Evolutionary conservation across 2,888 invertebrate genomes (phyloP), one percentile per base, ranked within the genome.

Genomic region (Meghimatium bilineatum): DNA sequence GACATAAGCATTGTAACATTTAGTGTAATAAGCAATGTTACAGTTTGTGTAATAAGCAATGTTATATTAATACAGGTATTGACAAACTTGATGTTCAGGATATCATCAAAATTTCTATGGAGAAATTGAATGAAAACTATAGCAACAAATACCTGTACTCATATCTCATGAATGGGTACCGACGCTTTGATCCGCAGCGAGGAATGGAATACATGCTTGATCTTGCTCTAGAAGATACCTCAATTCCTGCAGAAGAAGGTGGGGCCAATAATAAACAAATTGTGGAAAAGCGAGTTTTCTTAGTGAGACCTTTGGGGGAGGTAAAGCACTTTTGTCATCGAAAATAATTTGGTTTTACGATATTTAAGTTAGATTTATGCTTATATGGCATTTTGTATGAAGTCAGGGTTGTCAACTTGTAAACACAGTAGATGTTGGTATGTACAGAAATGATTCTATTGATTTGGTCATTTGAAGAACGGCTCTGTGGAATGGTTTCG

Each of bases 121-220:
- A 90, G 23, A 87, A 88, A 49, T 85, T 93, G 23, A 90, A 91
- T 71, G 86, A 88, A 74, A 90, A 90, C 78, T 90, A 92, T 85
- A 86, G 86, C 29, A 86, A 89, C 72, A 87, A 84, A 10, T 92
- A 87, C 80, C 83, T 85, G 5, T 87, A 96, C 44, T 94, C 95
- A 29, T 88, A 89, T 63, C 90, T 94, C 6, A 67, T 93, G 20
- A 96, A 96, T 91, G 96, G 96, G 0, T 97, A 97, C 91, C 94
- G 95, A 87, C 95, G 95, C 87, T 97, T 97, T 91, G 97, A 97
- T 94, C 96, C 97, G 0, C 96, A 96, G 0, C 95, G 97, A 86
- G 97, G 97, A 76, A 96, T 97, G 95, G 97, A 97, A 93, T 97
- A 97, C 92, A 95, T 96, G 79, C 92, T 97, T 29, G 97, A 97